A percentile compares a stretch with the other conserved stretches of the same genome.
Evolutionary conservation across 1,140 invertebrate genomes (phyloP).

Genomic region (Panonychus citri): DNA sequence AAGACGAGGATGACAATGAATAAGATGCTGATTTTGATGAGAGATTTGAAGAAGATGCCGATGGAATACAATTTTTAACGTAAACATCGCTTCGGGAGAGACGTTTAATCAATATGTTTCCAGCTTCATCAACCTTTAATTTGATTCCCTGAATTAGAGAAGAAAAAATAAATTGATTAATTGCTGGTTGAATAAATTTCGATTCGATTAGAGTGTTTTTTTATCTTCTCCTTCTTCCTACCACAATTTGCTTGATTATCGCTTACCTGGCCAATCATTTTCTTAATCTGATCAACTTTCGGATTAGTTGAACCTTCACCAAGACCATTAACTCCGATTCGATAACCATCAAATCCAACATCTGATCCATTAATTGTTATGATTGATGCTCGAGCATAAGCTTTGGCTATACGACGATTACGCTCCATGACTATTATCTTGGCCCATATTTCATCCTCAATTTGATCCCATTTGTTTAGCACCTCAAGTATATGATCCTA

Average conservation of each 20-base stretch:
- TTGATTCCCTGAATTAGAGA: constrained; percentile 30
- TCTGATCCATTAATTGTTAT: constrained; percentile 83
- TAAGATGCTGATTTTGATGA: too few species aligned
- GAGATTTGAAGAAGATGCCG: too few species aligned
- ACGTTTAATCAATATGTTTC: constrained; percentile 75
- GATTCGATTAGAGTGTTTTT: background rate
- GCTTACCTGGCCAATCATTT: background rate
- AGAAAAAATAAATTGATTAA: background rate
- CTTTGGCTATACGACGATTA: constrained; percentile 73
- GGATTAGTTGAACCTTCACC: background rate
- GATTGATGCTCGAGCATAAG: constrained; percentile 72
- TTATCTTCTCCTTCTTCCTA: background rate
- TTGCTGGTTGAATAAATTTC: background rate
- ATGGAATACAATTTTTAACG: constrained; percentile 40
- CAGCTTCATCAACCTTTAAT: constrained; percentile 84
- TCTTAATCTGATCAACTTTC: background rate
- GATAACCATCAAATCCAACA: constrained; percentile 69
- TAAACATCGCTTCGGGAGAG: constrained; percentile 74
- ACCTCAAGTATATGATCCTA: constrained; percentile 91
- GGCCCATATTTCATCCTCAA: constrained; percentile 90
- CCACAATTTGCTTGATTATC: background rate
- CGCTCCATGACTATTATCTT: constrained; percentile 85
- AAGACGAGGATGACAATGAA: too few species aligned
- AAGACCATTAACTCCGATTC: constrained; percentile 54
- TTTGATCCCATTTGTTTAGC: constrained; percentile 77